Conservation (phyloP, 2,797 vertebrate species). For the Coregonus suidteri region DNA sequence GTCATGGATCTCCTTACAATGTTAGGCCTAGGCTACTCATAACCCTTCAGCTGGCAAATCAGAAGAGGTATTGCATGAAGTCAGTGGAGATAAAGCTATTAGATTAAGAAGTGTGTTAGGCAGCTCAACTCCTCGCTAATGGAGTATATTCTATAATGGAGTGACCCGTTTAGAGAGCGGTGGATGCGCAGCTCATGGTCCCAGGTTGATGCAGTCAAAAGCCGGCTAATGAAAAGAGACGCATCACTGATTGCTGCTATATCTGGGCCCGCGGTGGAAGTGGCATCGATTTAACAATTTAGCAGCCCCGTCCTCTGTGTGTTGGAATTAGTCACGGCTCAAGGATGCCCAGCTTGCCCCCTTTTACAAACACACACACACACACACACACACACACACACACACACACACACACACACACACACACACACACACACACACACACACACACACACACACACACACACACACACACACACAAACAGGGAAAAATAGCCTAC, state of each 20-base stretch:
- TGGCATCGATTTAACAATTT: conserved; percentile 92
- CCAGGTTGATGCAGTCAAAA: conserved; percentile 89
- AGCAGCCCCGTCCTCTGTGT: conserved; percentile 86
- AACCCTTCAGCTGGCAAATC: background rate
- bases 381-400: conserved; percentile 19
- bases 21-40: background rate
- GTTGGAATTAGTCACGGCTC: conserved; percentile 89
- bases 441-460: conserved; percentile 15
- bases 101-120: conserved; percentile 44
- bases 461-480: conserved; percentile 7
- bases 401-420: conserved; percentile 3
- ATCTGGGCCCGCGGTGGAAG: conserved; percentile 90
- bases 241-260: conserved; percentile 93
- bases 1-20: background rate
- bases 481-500: too few relatives aligned
- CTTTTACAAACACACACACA: conserved; percentile 17
- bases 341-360: conserved; percentile 80
- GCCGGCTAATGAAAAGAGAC: conserved; percentile 95
- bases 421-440: background rate
- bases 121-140: conserved; percentile 79
- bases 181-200: conserved; percentile 80
- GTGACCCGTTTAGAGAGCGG: conserved; percentile 70
- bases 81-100: conserved; percentile 87
- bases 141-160: conserved; percentile 83
- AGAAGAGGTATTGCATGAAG: conserved; percentile 20